A percentile compares a stretch with the other conserved stretches of the same genome.
Evolutionary conservation across 2,113 vertebrate genomes (phyloP).

Genomic region (Eolophus roseicapilla): DNA sequence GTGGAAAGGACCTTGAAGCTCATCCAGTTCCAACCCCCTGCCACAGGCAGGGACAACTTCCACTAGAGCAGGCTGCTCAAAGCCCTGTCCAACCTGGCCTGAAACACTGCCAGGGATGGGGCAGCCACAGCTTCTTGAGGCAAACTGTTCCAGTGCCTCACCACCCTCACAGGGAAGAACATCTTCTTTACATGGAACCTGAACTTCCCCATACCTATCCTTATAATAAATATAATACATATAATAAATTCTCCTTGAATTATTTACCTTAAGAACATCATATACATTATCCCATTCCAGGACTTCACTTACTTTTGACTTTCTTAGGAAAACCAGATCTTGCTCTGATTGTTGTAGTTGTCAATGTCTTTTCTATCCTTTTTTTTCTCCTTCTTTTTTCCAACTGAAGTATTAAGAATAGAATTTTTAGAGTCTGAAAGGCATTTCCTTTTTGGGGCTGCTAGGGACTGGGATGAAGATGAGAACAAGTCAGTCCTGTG

Average conservation of each 20-base stretch:
- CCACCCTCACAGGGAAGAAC: neutral
- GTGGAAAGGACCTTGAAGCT: neutral
- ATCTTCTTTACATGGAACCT: neutral
- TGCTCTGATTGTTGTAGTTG: neutral
- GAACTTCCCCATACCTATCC: neutral
- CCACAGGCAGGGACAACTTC: neutral
- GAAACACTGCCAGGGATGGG: neutral
- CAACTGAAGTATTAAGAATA: neutral
- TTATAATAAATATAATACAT: neutral
- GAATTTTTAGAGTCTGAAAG: neutral
- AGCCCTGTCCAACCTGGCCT: neutral
- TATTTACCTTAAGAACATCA: neutral
- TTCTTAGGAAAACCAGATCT: neutral
- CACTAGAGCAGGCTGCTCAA: neutral
- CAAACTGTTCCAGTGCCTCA: neutral
- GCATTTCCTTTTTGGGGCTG: neutral
- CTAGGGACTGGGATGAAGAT: neutral
- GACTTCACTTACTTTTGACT: neutral
- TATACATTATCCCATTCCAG: neutral
- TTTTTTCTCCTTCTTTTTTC: neutral
- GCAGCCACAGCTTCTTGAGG: neutral
- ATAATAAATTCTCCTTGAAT: neutral
- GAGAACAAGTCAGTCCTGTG: rapidly evolving
- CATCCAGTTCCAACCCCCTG: neutral
- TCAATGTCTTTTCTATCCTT: neutral